A percentile compares a stretch with the other conserved stretches of the same genome.
Conservation (phyloP, 2,797 vertebrate species). For the Pagetopsis macropterus region DNA sequence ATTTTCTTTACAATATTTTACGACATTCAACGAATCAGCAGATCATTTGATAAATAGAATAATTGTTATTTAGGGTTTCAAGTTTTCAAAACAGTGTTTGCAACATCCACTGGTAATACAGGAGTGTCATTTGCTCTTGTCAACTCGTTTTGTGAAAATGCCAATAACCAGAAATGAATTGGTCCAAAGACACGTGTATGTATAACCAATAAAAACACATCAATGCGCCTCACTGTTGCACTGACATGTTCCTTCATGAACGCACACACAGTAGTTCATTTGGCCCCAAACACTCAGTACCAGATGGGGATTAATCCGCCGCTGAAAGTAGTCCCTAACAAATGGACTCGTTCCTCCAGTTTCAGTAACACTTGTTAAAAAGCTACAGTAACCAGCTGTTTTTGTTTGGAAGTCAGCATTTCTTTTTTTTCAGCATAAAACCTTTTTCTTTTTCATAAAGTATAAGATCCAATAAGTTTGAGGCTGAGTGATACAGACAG, state of each 20-base stretch:
- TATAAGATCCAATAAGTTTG: neutral
- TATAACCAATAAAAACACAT: neutral
- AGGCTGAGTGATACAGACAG: neutral
- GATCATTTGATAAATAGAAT: too few relatives aligned
- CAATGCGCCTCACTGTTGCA: neutral
- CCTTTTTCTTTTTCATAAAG: neutral
- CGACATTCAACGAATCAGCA: too few relatives aligned
- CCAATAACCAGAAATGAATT: neutral
- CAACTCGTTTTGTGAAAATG: slow-evolving; percentile 29
- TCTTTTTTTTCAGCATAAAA: neutral
- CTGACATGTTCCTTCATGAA: neutral
- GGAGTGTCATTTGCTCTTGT: neutral
- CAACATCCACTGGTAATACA: neutral
- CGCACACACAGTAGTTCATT: neutral
- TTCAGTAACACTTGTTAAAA: neutral
- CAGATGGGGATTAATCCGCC: neutral
- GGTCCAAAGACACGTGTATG: neutral
- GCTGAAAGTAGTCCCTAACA: neutral
- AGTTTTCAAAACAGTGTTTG: slow-evolving; percentile 1
- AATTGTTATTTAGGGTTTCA: neutral
- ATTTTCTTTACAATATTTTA: too few relatives aligned
- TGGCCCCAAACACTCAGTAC: neutral
- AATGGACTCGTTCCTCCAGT: neutral
- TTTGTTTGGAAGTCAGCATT: neutral
- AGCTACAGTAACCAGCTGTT: neutral